Conservation (phyloP, 2,113 vertebrate species). For the Anarrhichthys ocellatus region DNA sequence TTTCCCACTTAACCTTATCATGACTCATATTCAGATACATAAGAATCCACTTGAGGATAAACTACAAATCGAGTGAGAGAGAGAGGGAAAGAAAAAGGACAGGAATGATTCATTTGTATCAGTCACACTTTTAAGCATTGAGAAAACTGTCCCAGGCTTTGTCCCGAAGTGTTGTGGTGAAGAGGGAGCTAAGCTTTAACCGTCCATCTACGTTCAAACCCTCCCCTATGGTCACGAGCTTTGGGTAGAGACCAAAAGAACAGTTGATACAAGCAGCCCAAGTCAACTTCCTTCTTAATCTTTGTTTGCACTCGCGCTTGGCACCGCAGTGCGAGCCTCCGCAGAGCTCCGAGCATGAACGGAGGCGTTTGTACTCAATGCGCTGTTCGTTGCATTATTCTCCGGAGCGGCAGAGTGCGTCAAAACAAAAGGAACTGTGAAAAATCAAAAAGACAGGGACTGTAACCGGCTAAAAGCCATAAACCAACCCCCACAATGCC, state of each 20-base stretch:
- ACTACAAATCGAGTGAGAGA: neutral
- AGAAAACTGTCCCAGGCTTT: neutral
- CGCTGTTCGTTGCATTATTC: neutral
- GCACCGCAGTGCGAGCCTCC: too few species aligned
- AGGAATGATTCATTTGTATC: neutral
- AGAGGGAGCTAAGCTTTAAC: too few species aligned
- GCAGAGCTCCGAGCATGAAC: too few species aligned
- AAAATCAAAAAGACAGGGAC: neutral
- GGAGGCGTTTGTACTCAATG: too few species aligned
- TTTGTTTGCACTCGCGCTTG: too few species aligned
- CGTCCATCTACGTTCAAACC: too few species aligned
- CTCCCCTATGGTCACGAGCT: too few species aligned
- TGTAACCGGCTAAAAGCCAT: neutral
- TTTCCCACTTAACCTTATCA: constrained; percentile 35
- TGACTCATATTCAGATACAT: constrained; percentile 14
- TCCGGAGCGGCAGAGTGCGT: neutral
- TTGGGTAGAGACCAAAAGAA: too few species aligned
- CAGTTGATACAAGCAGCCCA: too few species aligned
- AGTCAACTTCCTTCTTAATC: too few species aligned
- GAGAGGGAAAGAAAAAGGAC: neutral
- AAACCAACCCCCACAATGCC: neutral
- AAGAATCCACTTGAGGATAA: neutral
- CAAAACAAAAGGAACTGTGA: neutral
- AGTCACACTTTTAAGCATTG: neutral
- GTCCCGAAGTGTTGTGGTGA: too few species aligned